phyloP scores from a whole-genome alignment of 2,113 vertebrate genomes.

The Aix galericulata region DNA sequence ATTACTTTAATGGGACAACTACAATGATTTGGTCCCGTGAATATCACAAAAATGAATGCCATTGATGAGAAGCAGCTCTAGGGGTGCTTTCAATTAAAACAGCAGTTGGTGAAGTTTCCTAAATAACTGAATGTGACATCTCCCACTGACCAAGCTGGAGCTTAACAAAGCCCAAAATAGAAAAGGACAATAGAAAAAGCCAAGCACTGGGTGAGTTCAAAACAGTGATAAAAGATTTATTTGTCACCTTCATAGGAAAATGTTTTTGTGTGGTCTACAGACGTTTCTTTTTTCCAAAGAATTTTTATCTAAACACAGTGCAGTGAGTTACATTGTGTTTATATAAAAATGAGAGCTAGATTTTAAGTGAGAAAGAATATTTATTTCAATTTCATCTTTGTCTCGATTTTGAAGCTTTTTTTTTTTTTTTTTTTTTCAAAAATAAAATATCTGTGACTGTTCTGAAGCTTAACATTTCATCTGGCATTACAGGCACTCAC shows the following conservation, averaged over 20 bases:
- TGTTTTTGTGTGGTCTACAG: neutral
- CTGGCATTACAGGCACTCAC: neutral
- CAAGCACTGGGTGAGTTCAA: neutral
- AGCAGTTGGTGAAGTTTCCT: neutral
- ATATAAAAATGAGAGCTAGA: neutral
- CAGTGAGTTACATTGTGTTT: neutral
- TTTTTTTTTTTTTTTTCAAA: neutral
- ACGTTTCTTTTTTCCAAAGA: neutral
- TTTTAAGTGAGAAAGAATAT: fast-evolving
- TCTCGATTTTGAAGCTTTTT: neutral
- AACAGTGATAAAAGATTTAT: neutral
- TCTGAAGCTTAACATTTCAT: neutral
- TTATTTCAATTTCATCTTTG: neutral
- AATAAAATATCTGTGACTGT: neutral
- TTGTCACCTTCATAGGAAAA: neutral
- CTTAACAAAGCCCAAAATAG: neutral
- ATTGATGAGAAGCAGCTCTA: neutral
- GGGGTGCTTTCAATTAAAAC: constrained; percentile 28
- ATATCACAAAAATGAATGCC: neutral
- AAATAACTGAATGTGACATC: neutral
- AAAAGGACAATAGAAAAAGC: neutral
- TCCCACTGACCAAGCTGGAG: neutral
- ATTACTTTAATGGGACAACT: neutral
- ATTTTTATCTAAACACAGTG: neutral
- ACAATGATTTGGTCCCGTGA: neutral